Evolutionary conservation across 2,113 vertebrate species (phyloP).

Genomic region (Phylloscopus trochilus): DNA sequence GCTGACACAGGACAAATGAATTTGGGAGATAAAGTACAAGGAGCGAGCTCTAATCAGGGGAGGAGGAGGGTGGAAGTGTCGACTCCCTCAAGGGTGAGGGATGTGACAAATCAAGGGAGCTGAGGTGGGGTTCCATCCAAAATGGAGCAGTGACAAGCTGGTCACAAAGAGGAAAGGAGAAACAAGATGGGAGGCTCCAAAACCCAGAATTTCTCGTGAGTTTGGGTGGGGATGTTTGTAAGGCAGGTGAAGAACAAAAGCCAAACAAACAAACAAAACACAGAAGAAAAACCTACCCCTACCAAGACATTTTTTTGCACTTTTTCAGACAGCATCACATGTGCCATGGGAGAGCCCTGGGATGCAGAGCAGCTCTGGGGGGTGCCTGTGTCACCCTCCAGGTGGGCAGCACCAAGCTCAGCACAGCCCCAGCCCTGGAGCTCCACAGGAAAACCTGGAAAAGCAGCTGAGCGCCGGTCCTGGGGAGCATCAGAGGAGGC

Average conservation of each 20-base stretch:
- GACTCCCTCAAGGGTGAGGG: not conserved
- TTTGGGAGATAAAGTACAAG: not conserved
- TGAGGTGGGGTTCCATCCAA: not conserved
- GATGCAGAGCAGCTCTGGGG: not conserved
- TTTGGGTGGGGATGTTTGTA: not conserved
- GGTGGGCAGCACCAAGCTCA: not conserved
- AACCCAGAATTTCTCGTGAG: accelerated
- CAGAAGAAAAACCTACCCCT: not conserved
- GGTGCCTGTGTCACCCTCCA: not conserved
- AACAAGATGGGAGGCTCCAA: not conserved
- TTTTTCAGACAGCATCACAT: accelerated
- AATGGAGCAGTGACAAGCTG: not conserved
- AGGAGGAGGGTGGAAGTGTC: not conserved
- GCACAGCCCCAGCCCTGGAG: not conserved
- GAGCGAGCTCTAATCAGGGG: not conserved
- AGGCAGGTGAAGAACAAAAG: not conserved
- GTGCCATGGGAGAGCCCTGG: accelerated
- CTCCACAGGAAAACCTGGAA: not conserved
- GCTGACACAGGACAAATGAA: not conserved
- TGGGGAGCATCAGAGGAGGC: not conserved
- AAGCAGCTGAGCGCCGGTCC: not conserved
- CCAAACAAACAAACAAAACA: not conserved
- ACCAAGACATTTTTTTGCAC: not conserved
- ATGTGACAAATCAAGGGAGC: not conserved
- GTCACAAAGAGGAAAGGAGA: not conserved